Base-by-base conservation (phyloP, 1,140 invertebrate species). In the Psilanteris sp. region DNA sequence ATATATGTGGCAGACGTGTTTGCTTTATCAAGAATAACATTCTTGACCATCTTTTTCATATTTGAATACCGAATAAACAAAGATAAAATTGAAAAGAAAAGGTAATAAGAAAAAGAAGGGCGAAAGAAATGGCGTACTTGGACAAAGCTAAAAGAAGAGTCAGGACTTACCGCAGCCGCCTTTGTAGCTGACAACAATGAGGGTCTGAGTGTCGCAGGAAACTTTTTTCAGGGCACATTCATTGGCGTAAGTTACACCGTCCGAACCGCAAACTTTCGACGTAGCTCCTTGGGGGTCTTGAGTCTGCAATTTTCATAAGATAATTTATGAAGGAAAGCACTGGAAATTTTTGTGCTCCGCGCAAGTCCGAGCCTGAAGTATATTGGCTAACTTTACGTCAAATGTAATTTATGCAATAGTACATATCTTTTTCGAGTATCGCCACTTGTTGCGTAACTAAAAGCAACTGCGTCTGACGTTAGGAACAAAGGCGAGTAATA, bases 121-220 rank as follows among this genome's bases (percentile, higher is more conserved):
- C n/a, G 26, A 16, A 6, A 16, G 11, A 7, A 37, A 39, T 31
- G 34, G 32, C 22, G 11, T 10, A 32, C 26, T 13, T 37, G 11
- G 7, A 3, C 6, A 8, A 31, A 34, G 32, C 16, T 16, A 32
- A 24, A 57, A 14, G 6, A 34, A 37, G 9, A 34, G 27, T 3
- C 13, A 39, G 2, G 20, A 73, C 94, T 93, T 89, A 97, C 96
- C 95, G 84, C 96, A 97, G 75, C 93, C 91, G 41, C 96, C 96
- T 85, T 91, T 92, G 83, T 94, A 96, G 16, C 92, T 92, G 20
- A 96, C 90, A 14, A 89, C 85, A 61, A 95, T 90, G 57, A 90
- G 89, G 54, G 91, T 90, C 81, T 92, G 90, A 34, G 90, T 89
- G 37, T 87, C 89, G 83, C 94, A 96, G 10, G 94, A 91, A 27